Percentiles rank a stretch among this genome's conserved stretches.
Evolutionary conservation across 1,140 invertebrate species (phyloP).

Genomic region (Hydropsyche tenuis): DNA sequence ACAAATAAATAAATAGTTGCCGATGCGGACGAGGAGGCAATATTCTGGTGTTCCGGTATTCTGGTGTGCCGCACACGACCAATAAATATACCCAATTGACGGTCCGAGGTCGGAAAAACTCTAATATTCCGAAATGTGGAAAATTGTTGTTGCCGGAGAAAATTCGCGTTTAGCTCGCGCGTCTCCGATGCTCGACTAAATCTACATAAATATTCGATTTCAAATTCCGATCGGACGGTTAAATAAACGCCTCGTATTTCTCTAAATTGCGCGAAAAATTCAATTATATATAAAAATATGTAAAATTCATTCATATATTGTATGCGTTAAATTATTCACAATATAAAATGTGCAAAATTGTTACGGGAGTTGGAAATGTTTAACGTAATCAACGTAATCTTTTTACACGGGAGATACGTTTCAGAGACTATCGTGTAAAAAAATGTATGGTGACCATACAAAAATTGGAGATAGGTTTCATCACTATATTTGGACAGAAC

Average conservation of each 20-base stretch:
- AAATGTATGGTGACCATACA: no score
- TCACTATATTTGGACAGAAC: no score
- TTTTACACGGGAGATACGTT: no score
- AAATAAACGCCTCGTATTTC: neutral
- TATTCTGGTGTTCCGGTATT: neutral
- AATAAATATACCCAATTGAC: slow-evolving; percentile 21
- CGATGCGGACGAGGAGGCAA: neutral
- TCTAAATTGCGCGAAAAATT: no score
- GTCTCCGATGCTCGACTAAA: neutral
- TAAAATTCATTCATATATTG: no score
- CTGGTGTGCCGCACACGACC: neutral
- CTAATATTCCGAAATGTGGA: slow-evolving; percentile 1
- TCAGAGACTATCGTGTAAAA: no score
- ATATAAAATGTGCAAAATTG: no score
- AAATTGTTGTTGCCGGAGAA: neutral
- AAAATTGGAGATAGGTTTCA: no score
- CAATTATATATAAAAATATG: no score
- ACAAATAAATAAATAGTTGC: slow-evolving; percentile 23
- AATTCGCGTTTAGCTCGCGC: neutral
- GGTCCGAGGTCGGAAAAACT: slow-evolving; percentile 7
- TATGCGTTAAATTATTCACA: no score
- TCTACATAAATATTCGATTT: slow-evolving; percentile 26
- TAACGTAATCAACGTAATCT: no score
- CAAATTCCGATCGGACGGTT: slow-evolving; percentile 3
- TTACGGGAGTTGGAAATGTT: no score